These are phyloP conservation scores for Porphyrio hochstetteri DNA, from an alignment of 2,113 vertebrate genomes.

Conservation along the genomic window DNA sequence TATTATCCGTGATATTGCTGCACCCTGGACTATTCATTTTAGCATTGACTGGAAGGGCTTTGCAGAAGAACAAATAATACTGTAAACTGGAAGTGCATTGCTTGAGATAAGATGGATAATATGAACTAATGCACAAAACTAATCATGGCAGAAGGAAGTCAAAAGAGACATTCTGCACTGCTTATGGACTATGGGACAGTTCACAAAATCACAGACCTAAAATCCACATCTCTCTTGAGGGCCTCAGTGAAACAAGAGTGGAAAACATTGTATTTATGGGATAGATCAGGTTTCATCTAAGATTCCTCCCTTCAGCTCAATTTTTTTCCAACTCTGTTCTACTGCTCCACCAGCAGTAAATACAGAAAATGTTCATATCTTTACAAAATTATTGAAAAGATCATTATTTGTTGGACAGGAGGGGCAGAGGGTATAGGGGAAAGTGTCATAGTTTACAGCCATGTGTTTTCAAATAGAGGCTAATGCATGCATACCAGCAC, in stretches of 20 bases:
- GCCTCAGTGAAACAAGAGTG: not conserved
- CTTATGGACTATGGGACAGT: not conserved
- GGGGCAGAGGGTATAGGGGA: not conserved
- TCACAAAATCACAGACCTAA: not conserved
- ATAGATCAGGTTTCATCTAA: not conserved
- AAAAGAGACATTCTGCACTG: not conserved
- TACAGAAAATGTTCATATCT: not conserved
- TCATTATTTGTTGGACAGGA: not conserved
- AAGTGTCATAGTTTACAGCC: constrained; percentile 30
- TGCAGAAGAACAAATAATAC: not conserved
- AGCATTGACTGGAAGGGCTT: not conserved
- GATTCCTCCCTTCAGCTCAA: not conserved
- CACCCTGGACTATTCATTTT: not conserved
- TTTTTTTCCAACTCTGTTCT: not conserved
- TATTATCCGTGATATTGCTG: not conserved
- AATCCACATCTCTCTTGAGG: not conserved
- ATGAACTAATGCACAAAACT: not conserved
- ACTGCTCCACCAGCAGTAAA: not conserved
- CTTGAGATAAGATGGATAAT: not conserved
- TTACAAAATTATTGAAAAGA: not conserved
- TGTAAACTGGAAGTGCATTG: not conserved
- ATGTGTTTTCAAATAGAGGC: constrained; percentile 1
- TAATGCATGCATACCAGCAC: not conserved
- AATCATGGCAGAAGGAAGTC: not conserved
- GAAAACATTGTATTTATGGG: not conserved